Evolutionary conservation across 1,140 invertebrate species (phyloP).

Genomic region (Lucilia sericata): DNA sequence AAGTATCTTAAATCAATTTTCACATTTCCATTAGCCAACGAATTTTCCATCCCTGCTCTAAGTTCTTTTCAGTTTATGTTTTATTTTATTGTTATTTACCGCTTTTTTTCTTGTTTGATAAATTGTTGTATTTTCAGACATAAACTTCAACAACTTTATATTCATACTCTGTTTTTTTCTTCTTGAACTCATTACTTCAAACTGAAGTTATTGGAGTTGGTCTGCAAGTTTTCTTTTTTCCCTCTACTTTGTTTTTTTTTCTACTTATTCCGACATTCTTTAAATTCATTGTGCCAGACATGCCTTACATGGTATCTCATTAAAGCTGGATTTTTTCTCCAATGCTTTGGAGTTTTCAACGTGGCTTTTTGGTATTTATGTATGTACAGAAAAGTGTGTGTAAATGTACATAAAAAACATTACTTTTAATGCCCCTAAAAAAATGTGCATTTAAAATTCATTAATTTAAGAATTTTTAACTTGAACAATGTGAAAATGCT

Average conservation of each 20-base stretch:
- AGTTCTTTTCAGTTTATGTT: background rate
- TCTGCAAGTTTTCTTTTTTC: background rate
- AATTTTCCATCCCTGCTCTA: too few relatives aligned
- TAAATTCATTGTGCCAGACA: slow-evolving; percentile 6
- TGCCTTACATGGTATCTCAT: slow-evolving; percentile 14
- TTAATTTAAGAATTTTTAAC: too few relatives aligned
- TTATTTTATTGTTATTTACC: background rate
- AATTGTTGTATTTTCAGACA: background rate
- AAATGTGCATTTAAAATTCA: too few relatives aligned
- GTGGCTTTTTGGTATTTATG: background rate
- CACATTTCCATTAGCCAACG: too few relatives aligned
- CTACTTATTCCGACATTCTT: slow-evolving; percentile 7
- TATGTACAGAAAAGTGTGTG: too few relatives aligned
- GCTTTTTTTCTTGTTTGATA: slow-evolving; percentile 4
- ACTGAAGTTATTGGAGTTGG: background rate
- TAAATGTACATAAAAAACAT: too few relatives aligned
- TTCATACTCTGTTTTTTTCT: background rate
- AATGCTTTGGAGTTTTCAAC: background rate
- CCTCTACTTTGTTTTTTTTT: background rate
- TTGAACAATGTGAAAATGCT: too few relatives aligned
- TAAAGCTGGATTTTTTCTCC: background rate
- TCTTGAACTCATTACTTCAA: background rate
- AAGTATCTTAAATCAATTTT: too few relatives aligned
- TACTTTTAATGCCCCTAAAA: too few relatives aligned
- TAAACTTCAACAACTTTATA: background rate